Evolutionary conservation across 64 coral and sea anemone species (phyloP).

Genomic region (Trachythela sp.): DNA sequence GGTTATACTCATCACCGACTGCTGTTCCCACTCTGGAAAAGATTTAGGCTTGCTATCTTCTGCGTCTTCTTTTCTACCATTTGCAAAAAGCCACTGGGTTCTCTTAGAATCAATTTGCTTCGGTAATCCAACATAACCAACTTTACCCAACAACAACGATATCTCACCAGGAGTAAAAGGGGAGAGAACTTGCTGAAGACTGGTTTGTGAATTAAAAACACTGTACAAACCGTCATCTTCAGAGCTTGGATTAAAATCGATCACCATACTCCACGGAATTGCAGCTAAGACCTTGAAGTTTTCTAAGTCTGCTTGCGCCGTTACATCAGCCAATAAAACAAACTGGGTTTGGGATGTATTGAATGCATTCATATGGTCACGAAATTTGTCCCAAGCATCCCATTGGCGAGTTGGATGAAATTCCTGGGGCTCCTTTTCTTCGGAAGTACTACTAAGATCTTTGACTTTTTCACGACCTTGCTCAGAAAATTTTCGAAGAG

Average conservation of each 20-base stretch:
- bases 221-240: slow-evolving; percentile 64
- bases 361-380: slow-evolving; percentile 21
- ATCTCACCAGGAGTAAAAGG: slow-evolving; percentile 49
- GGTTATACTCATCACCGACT: neutral
- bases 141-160: no score
- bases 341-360: slow-evolving; percentile 41
- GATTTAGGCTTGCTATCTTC: neutral
- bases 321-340: slow-evolving; percentile 37
- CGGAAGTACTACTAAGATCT: neutral
- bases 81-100: slow-evolving; percentile 63
- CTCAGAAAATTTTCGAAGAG: no score
- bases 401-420: slow-evolving; percentile 25
- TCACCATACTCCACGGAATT: slow-evolving; percentile 57
- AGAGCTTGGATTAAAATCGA: slow-evolving; percentile 55
- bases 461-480: neutral
- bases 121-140: neutral
- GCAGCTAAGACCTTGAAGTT: slow-evolving; percentile 9
- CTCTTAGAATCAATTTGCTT: slow-evolving; percentile 45
- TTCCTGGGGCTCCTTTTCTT: no score
- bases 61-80: slow-evolving; percentile 32
- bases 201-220: slow-evolving; percentile 20
- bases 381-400: slow-evolving; percentile 53
- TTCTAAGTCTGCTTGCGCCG: neutral
- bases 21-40: slow-evolving; percentile 30
- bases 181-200: slow-evolving; percentile 1